Base-by-base conservation (phyloP, 2,888 invertebrate species). In the Bellardia bayeri region DNA sequence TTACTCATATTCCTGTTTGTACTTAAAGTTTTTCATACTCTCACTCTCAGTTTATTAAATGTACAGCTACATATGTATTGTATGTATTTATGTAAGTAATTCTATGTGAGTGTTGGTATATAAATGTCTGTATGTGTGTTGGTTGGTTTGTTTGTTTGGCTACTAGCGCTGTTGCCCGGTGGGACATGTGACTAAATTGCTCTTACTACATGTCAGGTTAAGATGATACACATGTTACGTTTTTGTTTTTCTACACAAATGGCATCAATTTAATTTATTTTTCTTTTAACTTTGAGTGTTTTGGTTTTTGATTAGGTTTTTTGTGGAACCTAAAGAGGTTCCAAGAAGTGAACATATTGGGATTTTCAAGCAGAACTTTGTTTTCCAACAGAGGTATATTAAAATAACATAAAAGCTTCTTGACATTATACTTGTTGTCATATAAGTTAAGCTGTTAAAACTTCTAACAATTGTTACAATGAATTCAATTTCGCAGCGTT, bases 141-240 rank as follows among this genome's bases (percentile, higher is more conserved):
- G 16, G 61, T 69, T 14, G 40, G 42, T 30, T 14, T 64, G 72
- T 71, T 80, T 71, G 63, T 23, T 56, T 72, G n/a, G 1, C 49
- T 66, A 16, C 14, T 40, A 63, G 23, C 9, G 8, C 33, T 72
- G 23, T 42, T 83, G 75, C 75, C 83, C 66, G 76, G 54, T 56
- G 80, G 91, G 91, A 91, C 90, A 91, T 90, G 89, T 90, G 90
- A 91, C 90, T 90, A 90, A 92, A 91, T 90, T 90, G 89, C 89
- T 86, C 89, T 80, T 69, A 30, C 42, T 75, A 69, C 58, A 83
- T 82, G 75, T 63, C 75, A 80, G 75, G 80, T 82, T 85, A 76
- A 72, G 76, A 80, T 85, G 76, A 88, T 80, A 85, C 74, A 83
- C 61, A 76, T 88, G 76, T 80, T 58, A 45, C 23, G 23, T 23